Percentiles rank a stretch among this genome's conserved stretches.
These are phyloP conservation scores for Mus spretus DNA, from an alignment of 2,797 vertebrate genomes.

Conservation along the genomic window DNA sequence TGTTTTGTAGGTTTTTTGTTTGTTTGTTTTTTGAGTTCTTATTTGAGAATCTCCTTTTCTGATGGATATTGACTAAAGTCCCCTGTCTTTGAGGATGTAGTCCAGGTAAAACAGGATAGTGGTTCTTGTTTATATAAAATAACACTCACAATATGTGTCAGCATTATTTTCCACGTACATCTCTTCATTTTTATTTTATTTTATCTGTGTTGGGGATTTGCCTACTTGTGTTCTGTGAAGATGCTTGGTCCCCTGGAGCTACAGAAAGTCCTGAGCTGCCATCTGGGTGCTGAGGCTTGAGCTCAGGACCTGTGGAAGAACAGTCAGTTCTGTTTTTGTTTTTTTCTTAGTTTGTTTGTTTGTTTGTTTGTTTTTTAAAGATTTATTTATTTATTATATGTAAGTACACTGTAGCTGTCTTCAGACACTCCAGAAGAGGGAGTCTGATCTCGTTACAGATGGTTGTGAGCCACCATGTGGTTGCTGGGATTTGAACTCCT, in stretches of 20 bases:
- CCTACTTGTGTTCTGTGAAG: not conserved
- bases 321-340: too few relatives aligned
- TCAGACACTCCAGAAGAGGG: too few relatives aligned
- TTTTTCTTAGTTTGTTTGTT: too few relatives aligned
- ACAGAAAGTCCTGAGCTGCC: not conserved
- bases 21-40: not conserved
- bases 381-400: too few relatives aligned
- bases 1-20: not conserved
- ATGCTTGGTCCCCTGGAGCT: not conserved
- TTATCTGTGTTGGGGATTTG: not conserved
- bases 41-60: not conserved
- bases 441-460: too few relatives aligned
- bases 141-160: not conserved
- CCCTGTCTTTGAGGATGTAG: not conserved
- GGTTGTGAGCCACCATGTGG: too few relatives aligned
- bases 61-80: not conserved
- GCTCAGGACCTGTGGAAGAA: not conserved
- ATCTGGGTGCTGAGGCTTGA: not conserved
- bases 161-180: not conserved
- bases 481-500: too few relatives aligned
- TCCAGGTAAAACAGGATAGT: not conserved
- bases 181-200: not conserved
- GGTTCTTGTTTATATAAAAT: constrained; percentile 18
- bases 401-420: too few relatives aligned
- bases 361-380: too few relatives aligned